Evolutionary conservation across 2,888 invertebrate genomes (phyloP), one percentile per base, ranked within the genome.

Genomic region (Tricholauxania praeusta): DNA sequence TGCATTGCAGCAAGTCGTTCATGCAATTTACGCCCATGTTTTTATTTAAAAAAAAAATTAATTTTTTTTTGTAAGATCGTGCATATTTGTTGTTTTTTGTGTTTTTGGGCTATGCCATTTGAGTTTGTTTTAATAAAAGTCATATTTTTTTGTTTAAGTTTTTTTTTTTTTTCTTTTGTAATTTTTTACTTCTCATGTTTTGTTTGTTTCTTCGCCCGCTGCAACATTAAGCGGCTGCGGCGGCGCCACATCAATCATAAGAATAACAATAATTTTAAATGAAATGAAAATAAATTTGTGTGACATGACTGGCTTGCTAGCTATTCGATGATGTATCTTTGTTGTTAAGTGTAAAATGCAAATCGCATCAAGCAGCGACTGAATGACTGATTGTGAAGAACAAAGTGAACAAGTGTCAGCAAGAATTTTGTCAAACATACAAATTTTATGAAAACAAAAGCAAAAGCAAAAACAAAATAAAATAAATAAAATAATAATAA

Each of bases 161-260:
- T 51, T 12, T 28, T 52, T 52, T 51, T 66, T 47, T 12, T 28
- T 52, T 52, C 28, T 66, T 47, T 47, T 28, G 4, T 3, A 22
- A 28, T 12, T 60, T 60, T 15, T 60, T 60, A 32, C 3, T 28
- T 60, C n/a, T 60, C 14, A 60, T 15, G 12, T 17, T 47, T 47
- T 63, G 39, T 39, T 39, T 39, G 39, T 39, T 39, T 39, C 39
- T 39, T 39, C 39, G 39, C 39, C 10, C 10, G 10, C 10, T 39
- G 39, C 10, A 39, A 1, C 39, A 10, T 39, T 10, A n/a, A 39
- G 3, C 39, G 15, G 51, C 19, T 19, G 15, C 17, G 4, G 53
- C 63, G 70, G 70, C 70, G 70, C 70, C 70, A 70, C n/a, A 70
- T 70, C 70, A 70, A 70, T 70, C 70, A 70, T 53, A 57, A 39